phyloP scores from a whole-genome alignment of 2,113 vertebrate genomes.

The Beaufortia kweichowensis region DNA sequence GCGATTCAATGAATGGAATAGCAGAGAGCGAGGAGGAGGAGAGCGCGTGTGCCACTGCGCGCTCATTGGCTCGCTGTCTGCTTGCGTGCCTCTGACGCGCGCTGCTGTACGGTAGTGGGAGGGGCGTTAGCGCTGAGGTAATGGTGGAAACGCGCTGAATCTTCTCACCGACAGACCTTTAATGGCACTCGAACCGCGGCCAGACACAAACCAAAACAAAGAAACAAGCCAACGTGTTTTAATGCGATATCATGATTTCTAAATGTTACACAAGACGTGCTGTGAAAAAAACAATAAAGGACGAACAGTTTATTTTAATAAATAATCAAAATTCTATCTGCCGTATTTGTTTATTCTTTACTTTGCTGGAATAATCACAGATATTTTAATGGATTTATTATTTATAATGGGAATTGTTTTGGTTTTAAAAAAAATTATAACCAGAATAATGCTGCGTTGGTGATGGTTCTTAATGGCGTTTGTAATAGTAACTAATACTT shows the following conservation, averaged over 20 bases:
- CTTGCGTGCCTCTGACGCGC: slow-evolving; percentile 72
- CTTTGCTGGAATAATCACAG: too few relatives aligned
- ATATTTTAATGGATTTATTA: too few relatives aligned
- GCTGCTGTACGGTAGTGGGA: slow-evolving; percentile 46
- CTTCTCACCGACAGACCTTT: slow-evolving; percentile 42
- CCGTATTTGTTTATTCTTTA: too few relatives aligned
- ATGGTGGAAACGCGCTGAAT: slow-evolving; percentile 29
- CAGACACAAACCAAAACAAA: slow-evolving; percentile 24
- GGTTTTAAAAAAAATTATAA: too few relatives aligned
- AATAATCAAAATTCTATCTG: too few relatives aligned
- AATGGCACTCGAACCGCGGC: slow-evolving; percentile 7
- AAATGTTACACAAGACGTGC: not conserved
- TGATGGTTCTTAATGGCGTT: too few relatives aligned
- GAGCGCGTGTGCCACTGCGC: slow-evolving; percentile 52
- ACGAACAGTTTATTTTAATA: not conserved
- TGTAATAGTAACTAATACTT: too few relatives aligned
- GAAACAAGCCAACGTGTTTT: not conserved
- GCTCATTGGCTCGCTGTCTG: slow-evolving; percentile 57
- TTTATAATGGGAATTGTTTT: too few relatives aligned
- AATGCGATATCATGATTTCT: not conserved
- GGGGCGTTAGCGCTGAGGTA: slow-evolving; percentile 36
- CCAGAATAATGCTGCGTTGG: too few relatives aligned
- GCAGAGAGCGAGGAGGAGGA: slow-evolving; percentile 49
- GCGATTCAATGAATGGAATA: slow-evolving; percentile 64
- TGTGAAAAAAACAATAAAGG: not conserved